Evolutionary conservation across 2,888 invertebrate genomes (phyloP).

Genomic region (Cosmopolites sordidus): DNA sequence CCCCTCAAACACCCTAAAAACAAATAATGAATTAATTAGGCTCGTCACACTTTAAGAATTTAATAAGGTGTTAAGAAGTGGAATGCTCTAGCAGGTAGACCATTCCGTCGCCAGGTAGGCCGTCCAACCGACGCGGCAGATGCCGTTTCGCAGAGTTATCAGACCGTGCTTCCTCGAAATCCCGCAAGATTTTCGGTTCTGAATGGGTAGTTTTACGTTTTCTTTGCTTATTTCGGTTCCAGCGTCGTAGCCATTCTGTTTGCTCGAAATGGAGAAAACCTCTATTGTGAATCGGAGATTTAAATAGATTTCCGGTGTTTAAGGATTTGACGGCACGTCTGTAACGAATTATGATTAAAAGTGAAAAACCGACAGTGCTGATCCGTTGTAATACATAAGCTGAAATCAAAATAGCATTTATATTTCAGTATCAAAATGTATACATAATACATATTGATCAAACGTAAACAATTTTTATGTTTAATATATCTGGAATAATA

Average conservation of each 20-base stretch:
- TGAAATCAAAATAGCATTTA: too few relatives aligned
- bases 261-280: neutral
- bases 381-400: too few relatives aligned
- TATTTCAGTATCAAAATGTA: too few relatives aligned
- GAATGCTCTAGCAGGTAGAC: slow-evolving; percentile 17
- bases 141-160: slow-evolving; percentile 18
- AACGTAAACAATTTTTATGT: too few relatives aligned
- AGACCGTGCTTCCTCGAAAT: slow-evolving; percentile 27
- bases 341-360: neutral
- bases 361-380: neutral
- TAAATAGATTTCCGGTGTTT: slow-evolving; percentile 1
- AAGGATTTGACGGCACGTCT: neutral
- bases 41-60: slow-evolving; percentile 13
- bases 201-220: slow-evolving; percentile 21
- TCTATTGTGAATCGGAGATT: neutral
- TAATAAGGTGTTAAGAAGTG: slow-evolving; percentile 18
- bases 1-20: too few relatives aligned
- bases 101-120: too few relatives aligned
- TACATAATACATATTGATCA: too few relatives aligned
- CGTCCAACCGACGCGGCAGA: slow-evolving; percentile 24
- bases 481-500: too few relatives aligned
- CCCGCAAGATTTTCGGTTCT: slow-evolving; percentile 23
- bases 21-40: neutral
- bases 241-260: too few relatives aligned
- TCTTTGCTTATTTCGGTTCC: slow-evolving; percentile 6